Evolutionary conservation across 2,888 invertebrate species (phyloP), one percentile per base, ranked within the genome.

Genomic region (Scaptomyza flava): DNA sequence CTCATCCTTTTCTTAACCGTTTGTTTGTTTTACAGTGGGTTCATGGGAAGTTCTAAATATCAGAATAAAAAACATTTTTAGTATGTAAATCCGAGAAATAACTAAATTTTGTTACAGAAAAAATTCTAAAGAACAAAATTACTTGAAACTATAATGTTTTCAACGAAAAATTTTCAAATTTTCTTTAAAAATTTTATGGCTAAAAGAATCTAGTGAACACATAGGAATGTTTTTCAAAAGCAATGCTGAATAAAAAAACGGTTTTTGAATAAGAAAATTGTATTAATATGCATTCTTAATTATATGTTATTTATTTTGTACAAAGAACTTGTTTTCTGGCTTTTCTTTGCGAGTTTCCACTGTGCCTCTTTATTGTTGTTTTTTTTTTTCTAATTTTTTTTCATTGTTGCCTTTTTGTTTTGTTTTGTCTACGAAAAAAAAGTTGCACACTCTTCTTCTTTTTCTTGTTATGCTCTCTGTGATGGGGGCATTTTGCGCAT

Each of bases 401-500:
- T 33, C 31, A 23, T 23, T 51, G 62, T 59, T 72, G 53, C 36
- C 27, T 65, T 73, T 69, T 66, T 79, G 62, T 66, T 69, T 79
- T 83, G 85, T 78, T 84, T 81, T 81, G 87, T 81, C 87, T 85
- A 73, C 71, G 52, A 60, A 64, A 86, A 64, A 86, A 72, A 74
- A 68, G 60, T 76, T 61, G 27, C 27, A 69, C 20, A 58, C 30
- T 56, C 61, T 57, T 41, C 54, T 56, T 46, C 41, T 36, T 30
- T 7, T 46, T 48, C 9, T n/a, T 47, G 33, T 34, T 38, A 7
- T 38, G 34, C 9, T 12, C 45, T 23, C 30, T 33, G 63, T 57
- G 52, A 66, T 71, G 72, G 62, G 62, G 68, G 72, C 83, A 88
- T 83, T 82, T 83, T 88, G 87, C 84, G 84, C 89, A 88, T 88